Evolutionary conservation across 2,888 invertebrate species (phyloP), one percentile per base, ranked within the genome.

Genomic region (Deilephila porcellus): DNA sequence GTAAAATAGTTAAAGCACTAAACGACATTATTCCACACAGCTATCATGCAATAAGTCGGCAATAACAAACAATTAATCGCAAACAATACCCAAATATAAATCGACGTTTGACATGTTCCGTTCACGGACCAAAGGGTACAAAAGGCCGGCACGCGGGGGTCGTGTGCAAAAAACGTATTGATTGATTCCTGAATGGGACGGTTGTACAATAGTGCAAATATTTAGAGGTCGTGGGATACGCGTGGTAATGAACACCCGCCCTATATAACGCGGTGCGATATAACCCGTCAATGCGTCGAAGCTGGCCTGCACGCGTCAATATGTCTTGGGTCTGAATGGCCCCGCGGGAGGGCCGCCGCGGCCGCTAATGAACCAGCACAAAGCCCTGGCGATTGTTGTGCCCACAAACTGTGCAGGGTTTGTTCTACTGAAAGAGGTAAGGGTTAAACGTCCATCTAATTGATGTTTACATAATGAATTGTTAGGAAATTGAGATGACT

Each of bases 191-290:
- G 34, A 34, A 67, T 67, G 34, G 72, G 56, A 4, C 20, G 37
- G 25, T 74, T 74, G 71, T 45, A 67, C 67, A 67, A 67, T 67
- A 45, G 67, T 67, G 67, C 67, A 67, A 67, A 67, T 67, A 67
- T 52, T 67, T 45, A 45, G 25, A 14, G 60, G 70, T 53, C 53
- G 62, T 72, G 71, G 60, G 25, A 53, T 45, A 29, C 53, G 72
- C 60, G 60, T 20, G 63, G 60, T 71, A 60, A 62, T 71, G 71
- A 71, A 64, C 45, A 64, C 25, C 29, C 19, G 56, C 56, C 19
- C 56, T 56, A 56, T n/a, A n/a, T 19, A 5, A 56, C 19, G n/a
- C n/a, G 53, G 53, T 19, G 1, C 6, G 53, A n/a, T 56, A 45
- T 45, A 45, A 45, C 45, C 45, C 45, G 45, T 45, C 19, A 56